Conservation (phyloP, 2,888 invertebrate genomes). For the Bugula neritina region DNA sequence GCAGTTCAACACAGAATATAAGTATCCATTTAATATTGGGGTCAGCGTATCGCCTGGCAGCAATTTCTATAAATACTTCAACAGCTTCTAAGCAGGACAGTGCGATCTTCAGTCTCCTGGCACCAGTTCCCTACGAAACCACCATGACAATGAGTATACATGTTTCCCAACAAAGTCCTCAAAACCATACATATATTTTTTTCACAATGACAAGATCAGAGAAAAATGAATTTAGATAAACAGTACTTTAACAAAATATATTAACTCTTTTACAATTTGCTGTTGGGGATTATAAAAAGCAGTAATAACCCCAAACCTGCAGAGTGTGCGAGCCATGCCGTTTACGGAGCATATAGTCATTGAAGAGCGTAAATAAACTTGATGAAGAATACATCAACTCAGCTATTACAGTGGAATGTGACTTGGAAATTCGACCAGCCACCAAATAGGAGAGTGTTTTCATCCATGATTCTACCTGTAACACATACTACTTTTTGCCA, state of each 20-base stretch:
- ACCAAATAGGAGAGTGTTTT: constrained; percentile 21
- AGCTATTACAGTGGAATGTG: constrained; percentile 10
- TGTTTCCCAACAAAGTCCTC: not conserved
- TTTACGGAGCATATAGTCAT: not conserved
- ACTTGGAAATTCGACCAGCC: constrained; percentile 15
- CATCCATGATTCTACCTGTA: constrained; percentile 20
- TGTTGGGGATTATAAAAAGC: too few relatives aligned
- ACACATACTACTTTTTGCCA: not conserved
- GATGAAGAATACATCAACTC: constrained; percentile 21
- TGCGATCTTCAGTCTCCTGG: not conserved
- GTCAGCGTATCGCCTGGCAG: not conserved
- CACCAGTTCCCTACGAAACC: not conserved
- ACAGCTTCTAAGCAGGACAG: not conserved
- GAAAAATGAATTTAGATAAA: too few relatives aligned
- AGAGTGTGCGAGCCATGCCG: not conserved
- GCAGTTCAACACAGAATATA: not conserved
- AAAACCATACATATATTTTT: not conserved
- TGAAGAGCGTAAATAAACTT: not conserved
- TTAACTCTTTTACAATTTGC: too few relatives aligned
- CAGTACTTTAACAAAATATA: too few relatives aligned
- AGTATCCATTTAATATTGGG: constrained; percentile 11
- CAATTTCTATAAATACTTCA: constrained; percentile 20
- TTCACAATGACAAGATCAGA: too few relatives aligned
- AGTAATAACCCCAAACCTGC: too few relatives aligned
- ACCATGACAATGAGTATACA: too few relatives aligned